These are phyloP conservation scores for Oryctolagus cuniculus DNA, from an alignment of 2,113 vertebrate genomes.

Conservation along the genomic window mOryCun1.1 NC_091436.1:149849001-149849500, in stretches of 20 bases:
- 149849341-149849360: background rate
- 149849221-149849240: slow-evolving; percentile 45
- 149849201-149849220: background rate
- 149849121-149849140: background rate
- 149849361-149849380: background rate
- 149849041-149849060: background rate
- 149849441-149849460: slow-evolving; percentile 38
- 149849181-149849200: slow-evolving; percentile 16
- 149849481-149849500: slow-evolving; percentile 29
- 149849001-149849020: background rate
- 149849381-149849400: background rate
- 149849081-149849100: background rate
- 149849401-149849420: slow-evolving; percentile 21
- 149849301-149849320: background rate
- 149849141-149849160: slow-evolving; percentile 26
- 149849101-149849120: slow-evolving; percentile 41
- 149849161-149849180: slow-evolving; percentile 53
- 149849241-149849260: background rate
- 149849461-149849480: background rate
- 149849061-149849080: slow-evolving; percentile 45
- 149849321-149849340: background rate
- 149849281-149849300: background rate
- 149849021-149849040: background rate
- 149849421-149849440: slow-evolving; percentile 5
- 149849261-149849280: slow-evolving; percentile 36